Percentiles rank a stretch among this genome's conserved stretches.
phyloP scores from a whole-genome alignment of 2,113 vertebrate species.

The Siniperca knerii region DNA sequence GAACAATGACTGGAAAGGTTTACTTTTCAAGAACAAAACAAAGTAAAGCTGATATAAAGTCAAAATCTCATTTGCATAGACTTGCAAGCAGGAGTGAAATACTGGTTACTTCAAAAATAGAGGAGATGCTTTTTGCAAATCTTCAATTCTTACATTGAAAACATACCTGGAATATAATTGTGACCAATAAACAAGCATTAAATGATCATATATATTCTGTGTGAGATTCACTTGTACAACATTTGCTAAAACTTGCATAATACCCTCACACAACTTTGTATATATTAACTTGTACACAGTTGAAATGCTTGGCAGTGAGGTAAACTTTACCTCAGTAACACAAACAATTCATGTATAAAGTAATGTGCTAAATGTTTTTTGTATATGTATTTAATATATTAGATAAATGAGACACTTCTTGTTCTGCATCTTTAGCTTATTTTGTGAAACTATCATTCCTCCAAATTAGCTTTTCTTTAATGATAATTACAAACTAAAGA shows the following conservation, averaged over 20 bases:
- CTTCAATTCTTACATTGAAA: conserved; percentile 14
- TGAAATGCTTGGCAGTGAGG: conserved; percentile 9
- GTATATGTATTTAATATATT: neutral
- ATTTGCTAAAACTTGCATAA: neutral
- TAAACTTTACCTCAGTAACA: neutral
- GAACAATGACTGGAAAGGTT: conserved; percentile 1
- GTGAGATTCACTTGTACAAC: neutral
- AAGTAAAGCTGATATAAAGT: neutral
- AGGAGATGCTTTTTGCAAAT: neutral
- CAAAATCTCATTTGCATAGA: conserved; percentile 60
- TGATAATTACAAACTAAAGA: neutral
- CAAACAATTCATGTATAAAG: neutral
- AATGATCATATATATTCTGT: neutral
- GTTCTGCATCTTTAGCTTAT: neutral
- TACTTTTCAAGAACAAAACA: neutral
- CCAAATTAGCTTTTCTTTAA: neutral
- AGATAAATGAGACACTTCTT: neutral
- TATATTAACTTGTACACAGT: neutral
- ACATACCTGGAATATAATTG: neutral
- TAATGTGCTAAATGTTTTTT: conserved; percentile 2
- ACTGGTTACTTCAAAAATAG: neutral
- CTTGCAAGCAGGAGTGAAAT: conserved; percentile 31
- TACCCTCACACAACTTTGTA: neutral
- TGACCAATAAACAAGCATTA: neutral
- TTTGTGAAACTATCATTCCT: conserved; percentile 3